Percentiles rank a stretch among this genome's conserved stretches.
Conservation (phyloP, 1,140 invertebrate species). For the Hyles vespertilio region DNA sequence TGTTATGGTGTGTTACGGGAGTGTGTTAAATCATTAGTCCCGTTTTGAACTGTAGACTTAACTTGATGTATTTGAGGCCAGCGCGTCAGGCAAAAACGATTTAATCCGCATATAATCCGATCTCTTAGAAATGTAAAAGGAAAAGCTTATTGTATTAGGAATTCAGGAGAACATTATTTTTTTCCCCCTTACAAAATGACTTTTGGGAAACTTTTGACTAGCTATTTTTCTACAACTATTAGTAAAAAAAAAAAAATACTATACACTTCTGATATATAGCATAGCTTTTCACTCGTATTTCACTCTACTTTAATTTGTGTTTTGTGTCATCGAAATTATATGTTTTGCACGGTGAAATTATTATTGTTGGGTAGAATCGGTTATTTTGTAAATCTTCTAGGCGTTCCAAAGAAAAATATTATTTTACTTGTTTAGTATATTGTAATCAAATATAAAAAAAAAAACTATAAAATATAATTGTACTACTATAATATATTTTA, state of each 20-base stretch:
- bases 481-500: too few species aligned
- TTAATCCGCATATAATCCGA: background rate
- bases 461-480: too few species aligned
- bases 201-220: background rate
- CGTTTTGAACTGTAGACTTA: background rate
- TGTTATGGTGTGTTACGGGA: too few species aligned
- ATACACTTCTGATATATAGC: too few species aligned
- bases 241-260: conserved; percentile 6
- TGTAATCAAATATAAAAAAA: too few species aligned
- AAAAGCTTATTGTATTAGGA: conserved; percentile 6
- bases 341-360: conserved; percentile 1
- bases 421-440: too few species aligned
- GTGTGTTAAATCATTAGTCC: too few species aligned
- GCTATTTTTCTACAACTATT: conserved; percentile 14
- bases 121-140: conserved; percentile 1
- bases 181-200: conserved; percentile 6
- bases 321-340: background rate
- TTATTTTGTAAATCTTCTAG: too few species aligned
- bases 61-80: background rate
- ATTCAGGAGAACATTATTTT: conserved; percentile 6
- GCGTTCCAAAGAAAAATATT: too few species aligned
- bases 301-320: too few species aligned
- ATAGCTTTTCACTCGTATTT: too few species aligned
- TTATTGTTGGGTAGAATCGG: too few species aligned
- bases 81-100: background rate